Conservation (phyloP, 1,140 invertebrate genomes). For the Euwallacea fornicatus region DNA sequence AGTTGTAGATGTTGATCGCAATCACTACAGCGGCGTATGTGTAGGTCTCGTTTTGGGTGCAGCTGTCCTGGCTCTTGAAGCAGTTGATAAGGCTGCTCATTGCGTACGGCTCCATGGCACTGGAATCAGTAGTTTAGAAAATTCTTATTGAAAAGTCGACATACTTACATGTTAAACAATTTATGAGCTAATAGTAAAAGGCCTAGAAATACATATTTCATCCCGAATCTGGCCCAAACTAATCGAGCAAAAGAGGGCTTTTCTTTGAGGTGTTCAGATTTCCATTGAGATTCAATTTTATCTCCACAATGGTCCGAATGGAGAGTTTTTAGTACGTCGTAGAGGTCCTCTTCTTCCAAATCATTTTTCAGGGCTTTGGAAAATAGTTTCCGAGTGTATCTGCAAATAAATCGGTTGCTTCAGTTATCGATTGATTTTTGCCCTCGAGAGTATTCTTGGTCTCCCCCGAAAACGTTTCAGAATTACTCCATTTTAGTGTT, state of each 20-base stretch:
- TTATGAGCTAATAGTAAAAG: slow-evolving; percentile 33
- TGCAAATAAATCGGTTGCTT: slow-evolving; percentile 20
- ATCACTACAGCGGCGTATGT: slow-evolving; percentile 29
- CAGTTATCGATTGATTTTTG: not conserved
- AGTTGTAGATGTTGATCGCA: slow-evolving; percentile 28
- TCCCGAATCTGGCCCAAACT: slow-evolving; percentile 38
- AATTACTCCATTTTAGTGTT: not conserved
- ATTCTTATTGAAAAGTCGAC: not conserved
- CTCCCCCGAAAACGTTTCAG: not conserved
- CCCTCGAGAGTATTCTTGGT: not conserved
- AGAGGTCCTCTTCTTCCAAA: slow-evolving; percentile 45
- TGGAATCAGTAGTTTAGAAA: slow-evolving; percentile 12
- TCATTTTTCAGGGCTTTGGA: slow-evolving; percentile 41
- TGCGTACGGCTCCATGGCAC: slow-evolving; percentile 37
- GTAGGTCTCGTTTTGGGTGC: slow-evolving; percentile 31
- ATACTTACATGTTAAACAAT: slow-evolving; percentile 37
- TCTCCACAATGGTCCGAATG: slow-evolving; percentile 43
- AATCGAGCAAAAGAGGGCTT: slow-evolving; percentile 37
- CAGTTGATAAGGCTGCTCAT: slow-evolving; percentile 39
- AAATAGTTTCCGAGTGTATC: slow-evolving; percentile 43
- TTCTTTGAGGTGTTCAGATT: slow-evolving; percentile 38
- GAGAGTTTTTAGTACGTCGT: slow-evolving; percentile 41
- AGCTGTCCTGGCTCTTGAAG: slow-evolving; percentile 52
- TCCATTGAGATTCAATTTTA: slow-evolving; percentile 45
- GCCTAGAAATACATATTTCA: slow-evolving; percentile 39